Percentiles rank a stretch among this genome's conserved stretches.
Evolutionary conservation across 2,113 vertebrate genomes (phyloP).

Genomic region (Saimiri boliviensis): DNA sequence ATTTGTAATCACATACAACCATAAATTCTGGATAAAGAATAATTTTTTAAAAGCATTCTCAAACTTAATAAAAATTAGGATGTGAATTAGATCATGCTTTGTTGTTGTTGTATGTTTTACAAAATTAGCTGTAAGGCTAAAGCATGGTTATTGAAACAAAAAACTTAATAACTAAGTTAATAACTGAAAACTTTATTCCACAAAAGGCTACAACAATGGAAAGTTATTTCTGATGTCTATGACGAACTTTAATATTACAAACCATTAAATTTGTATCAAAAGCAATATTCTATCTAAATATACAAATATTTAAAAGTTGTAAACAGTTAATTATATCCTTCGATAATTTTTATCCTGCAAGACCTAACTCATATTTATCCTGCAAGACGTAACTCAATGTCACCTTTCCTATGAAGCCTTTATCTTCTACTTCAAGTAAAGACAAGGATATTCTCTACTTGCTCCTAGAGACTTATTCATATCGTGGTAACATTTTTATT

Average conservation of each 20-base stretch:
- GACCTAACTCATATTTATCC: neutral
- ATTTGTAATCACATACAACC: neutral
- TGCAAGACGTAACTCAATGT: neutral
- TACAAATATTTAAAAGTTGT: neutral
- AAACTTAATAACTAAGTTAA: constrained; percentile 15
- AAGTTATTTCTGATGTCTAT: neutral
- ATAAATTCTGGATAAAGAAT: neutral
- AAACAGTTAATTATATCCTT: neutral
- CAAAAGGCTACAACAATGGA: neutral
- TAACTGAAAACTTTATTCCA: neutral
- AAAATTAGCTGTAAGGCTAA: neutral
- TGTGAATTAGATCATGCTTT: neutral
- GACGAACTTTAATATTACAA: neutral
- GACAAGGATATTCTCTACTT: neutral
- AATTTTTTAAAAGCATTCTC: neutral
- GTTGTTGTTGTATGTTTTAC: too few relatives aligned
- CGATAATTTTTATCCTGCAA: neutral
- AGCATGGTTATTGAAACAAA: neutral
- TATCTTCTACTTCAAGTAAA: neutral
- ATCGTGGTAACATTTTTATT: neutral
- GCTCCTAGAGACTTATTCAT: neutral
- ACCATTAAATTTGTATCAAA: neutral
- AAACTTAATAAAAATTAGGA: neutral
- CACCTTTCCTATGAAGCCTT: neutral
- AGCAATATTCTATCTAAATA: neutral